These are phyloP conservation scores for Elanus axillaris DNA, from an alignment of 2,113 vertebrate species.

Conservation along the genomic window DNA sequence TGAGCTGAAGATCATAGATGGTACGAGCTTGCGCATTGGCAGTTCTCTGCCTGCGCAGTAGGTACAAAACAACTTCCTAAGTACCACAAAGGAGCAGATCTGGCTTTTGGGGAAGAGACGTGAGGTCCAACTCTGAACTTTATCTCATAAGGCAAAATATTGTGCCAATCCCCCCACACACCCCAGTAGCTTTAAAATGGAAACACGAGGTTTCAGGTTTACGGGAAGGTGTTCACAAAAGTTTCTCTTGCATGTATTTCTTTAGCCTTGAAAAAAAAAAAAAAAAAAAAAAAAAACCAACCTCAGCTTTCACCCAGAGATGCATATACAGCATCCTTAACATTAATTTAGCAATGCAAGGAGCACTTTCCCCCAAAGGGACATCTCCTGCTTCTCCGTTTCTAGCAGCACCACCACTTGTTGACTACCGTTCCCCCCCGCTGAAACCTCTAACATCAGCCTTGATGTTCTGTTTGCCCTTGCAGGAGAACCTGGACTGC, in stretches of 20 bases:
- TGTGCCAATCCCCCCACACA: too few species aligned
- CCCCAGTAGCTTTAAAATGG: background rate
- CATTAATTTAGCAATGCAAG: rapidly evolving
- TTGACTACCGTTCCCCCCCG: background rate
- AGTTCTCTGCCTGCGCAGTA: background rate
- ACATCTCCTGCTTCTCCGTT: background rate
- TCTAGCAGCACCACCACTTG: background rate
- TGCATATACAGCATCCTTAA: background rate
- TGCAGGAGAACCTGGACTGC: slow-evolving; percentile 51
- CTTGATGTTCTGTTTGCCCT: background rate
- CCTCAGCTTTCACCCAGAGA: background rate
- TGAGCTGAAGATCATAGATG: slow-evolving; percentile 60
- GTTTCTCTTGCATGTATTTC: background rate
- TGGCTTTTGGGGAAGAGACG: background rate
- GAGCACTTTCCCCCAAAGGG: background rate
- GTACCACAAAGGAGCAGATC: background rate
- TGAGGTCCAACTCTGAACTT: rapidly evolving
- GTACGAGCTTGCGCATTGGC: background rate
- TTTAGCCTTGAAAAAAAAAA: background rate
- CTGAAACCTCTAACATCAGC: background rate
- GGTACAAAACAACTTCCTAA: background rate
- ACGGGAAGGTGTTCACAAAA: rapidly evolving
- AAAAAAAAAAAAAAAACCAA: background rate
- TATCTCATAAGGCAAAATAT: background rate
- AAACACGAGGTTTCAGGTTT: background rate